A percentile compares a stretch with the other conserved stretches of the same genome.
phyloP scores from a whole-genome alignment of 2,113 vertebrate genomes.

The Cyrtonyx montezumae region DNA sequence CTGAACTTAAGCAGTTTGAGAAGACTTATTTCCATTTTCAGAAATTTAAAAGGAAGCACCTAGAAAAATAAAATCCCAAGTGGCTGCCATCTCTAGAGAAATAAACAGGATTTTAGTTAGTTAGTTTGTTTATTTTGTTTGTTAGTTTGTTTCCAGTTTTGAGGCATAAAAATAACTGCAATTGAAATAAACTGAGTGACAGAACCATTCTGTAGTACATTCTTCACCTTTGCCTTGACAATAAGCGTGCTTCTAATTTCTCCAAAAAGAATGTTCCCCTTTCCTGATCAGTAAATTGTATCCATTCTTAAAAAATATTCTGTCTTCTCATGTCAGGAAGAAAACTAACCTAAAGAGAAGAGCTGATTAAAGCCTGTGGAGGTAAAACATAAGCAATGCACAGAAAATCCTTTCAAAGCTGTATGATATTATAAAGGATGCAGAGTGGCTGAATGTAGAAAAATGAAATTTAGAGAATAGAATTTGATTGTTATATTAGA shows the following conservation, averaged over 20 bases:
- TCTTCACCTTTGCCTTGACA: not conserved
- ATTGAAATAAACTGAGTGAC: not conserved
- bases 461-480: not conserved
- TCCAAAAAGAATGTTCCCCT: not conserved
- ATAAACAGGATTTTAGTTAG: not conserved
- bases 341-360: not conserved
- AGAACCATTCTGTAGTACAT: not conserved
- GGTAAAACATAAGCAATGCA: not conserved
- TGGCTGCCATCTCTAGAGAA: not conserved
- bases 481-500: not conserved
- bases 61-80: not conserved
- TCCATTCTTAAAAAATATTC: not conserved
- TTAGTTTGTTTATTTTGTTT: not conserved
- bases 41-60: not conserved
- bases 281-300: not conserved
- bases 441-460: not conserved
- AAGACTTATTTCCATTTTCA: not conserved
- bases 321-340: not conserved
- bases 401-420: not conserved
- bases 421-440: not conserved
- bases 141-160: not conserved
- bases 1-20: not conserved
- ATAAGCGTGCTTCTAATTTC: not conserved
- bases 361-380: not conserved
- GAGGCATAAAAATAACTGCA: not conserved